A percentile compares a stretch with the other conserved stretches of the same genome.
Evolutionary conservation across 2,113 vertebrate species (phyloP).

Genomic region (Cephalopholis sonnerati): DNA sequence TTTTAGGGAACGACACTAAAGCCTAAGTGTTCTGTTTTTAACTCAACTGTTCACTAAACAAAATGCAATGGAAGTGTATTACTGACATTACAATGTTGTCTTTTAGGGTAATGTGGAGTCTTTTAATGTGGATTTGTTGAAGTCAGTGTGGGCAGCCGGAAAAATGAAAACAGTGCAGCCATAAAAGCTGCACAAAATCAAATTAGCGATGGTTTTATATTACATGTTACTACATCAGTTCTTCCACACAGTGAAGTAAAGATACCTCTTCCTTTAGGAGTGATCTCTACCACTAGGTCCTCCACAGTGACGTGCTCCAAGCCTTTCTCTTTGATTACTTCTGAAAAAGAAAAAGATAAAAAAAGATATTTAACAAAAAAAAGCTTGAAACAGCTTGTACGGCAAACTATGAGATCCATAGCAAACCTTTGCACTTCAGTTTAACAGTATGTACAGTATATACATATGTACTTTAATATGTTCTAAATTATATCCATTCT

Average conservation of each 20-base stretch:
- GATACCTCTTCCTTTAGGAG: conserved; percentile 98
- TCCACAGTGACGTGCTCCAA: conserved; percentile 98
- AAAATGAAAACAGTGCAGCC: background rate
- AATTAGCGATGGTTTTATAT: background rate
- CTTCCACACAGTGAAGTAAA: background rate
- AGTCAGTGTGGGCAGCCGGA: background rate
- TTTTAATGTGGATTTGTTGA: background rate
- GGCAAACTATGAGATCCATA: background rate
- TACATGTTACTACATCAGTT: background rate
- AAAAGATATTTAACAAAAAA: background rate
- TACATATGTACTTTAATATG: background rate
- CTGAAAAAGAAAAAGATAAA: conserved; percentile 80
- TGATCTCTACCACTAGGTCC: conserved; percentile 97
- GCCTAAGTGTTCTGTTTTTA: background rate
- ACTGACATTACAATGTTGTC: background rate
- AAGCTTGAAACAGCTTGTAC: background rate
- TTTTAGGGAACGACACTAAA: background rate
- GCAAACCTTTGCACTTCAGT: background rate
- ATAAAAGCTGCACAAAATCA: background rate
- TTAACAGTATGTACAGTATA: background rate
- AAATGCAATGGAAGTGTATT: background rate
- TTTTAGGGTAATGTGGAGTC: background rate
- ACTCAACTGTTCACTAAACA: background rate
- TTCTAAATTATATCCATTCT: no score
- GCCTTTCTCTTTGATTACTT: conserved; percentile 98